A percentile compares a stretch with the other conserved stretches of the same genome.
phyloP scores from a whole-genome alignment of 2,888 invertebrate species.

The Folsomia candida region DNA sequence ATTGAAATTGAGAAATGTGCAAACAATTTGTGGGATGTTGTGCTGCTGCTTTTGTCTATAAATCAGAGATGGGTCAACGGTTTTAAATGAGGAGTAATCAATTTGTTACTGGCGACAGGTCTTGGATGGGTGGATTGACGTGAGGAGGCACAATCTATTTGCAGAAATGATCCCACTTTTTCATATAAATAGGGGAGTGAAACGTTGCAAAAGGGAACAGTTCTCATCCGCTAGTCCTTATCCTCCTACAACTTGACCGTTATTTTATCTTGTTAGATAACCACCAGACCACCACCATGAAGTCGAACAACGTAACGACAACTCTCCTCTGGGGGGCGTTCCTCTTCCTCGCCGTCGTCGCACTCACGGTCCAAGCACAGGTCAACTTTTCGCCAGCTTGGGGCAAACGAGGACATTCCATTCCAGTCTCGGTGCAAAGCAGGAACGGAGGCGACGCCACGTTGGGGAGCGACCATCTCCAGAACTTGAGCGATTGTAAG shows the following conservation, averaged over 20 bases:
- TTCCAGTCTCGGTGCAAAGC: slow-evolving; percentile 10
- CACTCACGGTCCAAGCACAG: slow-evolving; percentile 54
- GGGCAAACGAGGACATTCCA: slow-evolving; percentile 55
- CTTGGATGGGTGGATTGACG: slow-evolving; percentile 38
- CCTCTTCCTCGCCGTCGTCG: slow-evolving; percentile 29
- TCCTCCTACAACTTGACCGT: too few species aligned
- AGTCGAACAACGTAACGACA: background rate
- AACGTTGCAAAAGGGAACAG: slow-evolving; percentile 23
- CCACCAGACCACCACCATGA: too few species aligned
- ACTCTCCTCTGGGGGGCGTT: slow-evolving; percentile 23
- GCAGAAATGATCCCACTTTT: slow-evolving; percentile 35
- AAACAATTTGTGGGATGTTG: background rate
- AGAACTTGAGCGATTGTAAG: slow-evolving; percentile 38
- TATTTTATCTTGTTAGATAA: too few species aligned
- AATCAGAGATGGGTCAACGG: slow-evolving; percentile 44
- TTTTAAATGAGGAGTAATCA: slow-evolving; percentile 44
- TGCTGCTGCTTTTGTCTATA: slow-evolving; percentile 17
- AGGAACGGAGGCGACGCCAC: slow-evolving; percentile 13
- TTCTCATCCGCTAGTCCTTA: too few species aligned
- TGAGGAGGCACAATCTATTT: slow-evolving; percentile 29
- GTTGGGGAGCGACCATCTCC: slow-evolving; percentile 7
- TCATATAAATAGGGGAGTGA: slow-evolving; percentile 17
- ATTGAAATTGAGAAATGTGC: background rate
- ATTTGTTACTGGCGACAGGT: slow-evolving; percentile 28
- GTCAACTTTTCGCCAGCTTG: slow-evolving; percentile 63